Evolutionary conservation across 1,140 invertebrate genomes (phyloP), one percentile per base, ranked within the genome.

Genomic region (Chrysopa pallens): DNA sequence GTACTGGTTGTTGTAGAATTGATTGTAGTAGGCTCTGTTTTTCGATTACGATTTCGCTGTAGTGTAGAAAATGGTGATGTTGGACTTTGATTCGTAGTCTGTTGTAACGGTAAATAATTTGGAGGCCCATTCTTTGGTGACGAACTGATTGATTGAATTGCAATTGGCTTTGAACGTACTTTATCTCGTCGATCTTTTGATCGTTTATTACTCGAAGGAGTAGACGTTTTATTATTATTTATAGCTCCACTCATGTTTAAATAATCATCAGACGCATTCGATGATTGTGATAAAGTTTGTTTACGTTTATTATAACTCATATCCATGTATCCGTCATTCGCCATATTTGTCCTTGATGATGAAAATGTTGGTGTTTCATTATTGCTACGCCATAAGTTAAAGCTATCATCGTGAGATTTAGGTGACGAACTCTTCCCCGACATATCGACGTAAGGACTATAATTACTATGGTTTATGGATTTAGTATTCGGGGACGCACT

Each of bases 111-210:
- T 40, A 58, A 51, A 48, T 29, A 53, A 17, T 38, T 43, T 12
- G 53, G 51, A 40, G 62, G 60, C 2, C 31, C 31, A 50, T 51
- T 53, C 39, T 56, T 66, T 42, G 50, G 62, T 8, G 67, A 63
- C 7, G 58, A 52, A 31, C 66, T 63, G 2, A 56, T 48, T 4
- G 56, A 57, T 46, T 69, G 65, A 15, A 77, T 76, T 1, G 65
- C 59, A 37, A 77, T 76, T 4, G 74, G 73, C 41, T 73, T 63
- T 0, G 73, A 74, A 42, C 64, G 56, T 29, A 51, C 60, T 40
- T 66, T 61, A 29, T 65, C 64, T 45, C 66, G 69, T 15, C 63
- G 63, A 12, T 46, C 45, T 9, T 47, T 43, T 39, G 59, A 50
- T 29, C 52, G 48, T 39, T 52, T 48, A 28, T 42, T 45, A 23